Evolutionary conservation across 1,140 invertebrate genomes (phyloP), one percentile per base, ranked within the genome.

Genomic region (Bombus balteatus): DNA sequence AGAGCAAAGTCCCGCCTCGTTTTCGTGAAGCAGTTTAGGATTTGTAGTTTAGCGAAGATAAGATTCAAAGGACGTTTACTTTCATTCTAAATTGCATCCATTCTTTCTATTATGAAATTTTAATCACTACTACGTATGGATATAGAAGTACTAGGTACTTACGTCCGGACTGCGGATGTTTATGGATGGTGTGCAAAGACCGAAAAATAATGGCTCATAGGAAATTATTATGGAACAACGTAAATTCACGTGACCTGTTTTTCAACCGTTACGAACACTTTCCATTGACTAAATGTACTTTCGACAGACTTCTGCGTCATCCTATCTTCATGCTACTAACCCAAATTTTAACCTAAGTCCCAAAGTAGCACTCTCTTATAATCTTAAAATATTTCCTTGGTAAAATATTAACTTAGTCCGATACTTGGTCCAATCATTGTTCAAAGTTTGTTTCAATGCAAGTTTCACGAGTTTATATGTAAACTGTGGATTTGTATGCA

Each of bases 1-100:
- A 15, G 37, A 74, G 81, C 59, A 81, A 85, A 65, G 59, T 62
- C 22, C 1, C 41, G 41, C 12, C 28, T n/a, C n/a, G n/a, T 71
- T 62, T 78, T 43, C 73, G 18, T 43, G 12, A 66, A 75, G 66
- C 37, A 6, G 3, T 37, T 22, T 37, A 22, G 34, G 34, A 66
- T 18, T 34, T 34, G 32, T 18, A 32, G 3, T 18, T 32, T 32
- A 15, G 0, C n/a, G 13, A 65, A n/a, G n/a, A n/a, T 66, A 34
- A 15, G 32, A 66, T 18, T 66, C 32, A 22, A 53, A 22, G 47
- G 47, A 53, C 47, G 6, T 22, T 53, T 53, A 53, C 18, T 53
- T 53, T 53, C 47, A 22, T 53, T 53, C 6, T 53, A 53, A 53
- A 22, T 53, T 22, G 18, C 5, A 3, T 34, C 5, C n/a, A 34